Evolutionary conservation across 2,888 invertebrate species (phyloP).

Genomic region (Opisthograptis luteolata): DNA sequence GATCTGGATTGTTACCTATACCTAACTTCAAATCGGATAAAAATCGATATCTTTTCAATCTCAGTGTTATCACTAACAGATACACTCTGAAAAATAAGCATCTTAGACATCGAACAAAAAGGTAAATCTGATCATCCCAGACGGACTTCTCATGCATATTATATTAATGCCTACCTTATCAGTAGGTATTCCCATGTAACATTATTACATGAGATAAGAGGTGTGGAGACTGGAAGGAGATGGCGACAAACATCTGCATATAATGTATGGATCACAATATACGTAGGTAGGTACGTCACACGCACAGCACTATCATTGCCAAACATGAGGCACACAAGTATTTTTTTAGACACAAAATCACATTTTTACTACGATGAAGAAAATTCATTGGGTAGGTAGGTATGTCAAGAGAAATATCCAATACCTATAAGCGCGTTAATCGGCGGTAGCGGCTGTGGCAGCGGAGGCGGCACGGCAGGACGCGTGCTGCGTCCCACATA

Average conservation of each 20-base stretch:
- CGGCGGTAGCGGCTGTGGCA: constrained; percentile 71
- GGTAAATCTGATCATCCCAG: neutral
- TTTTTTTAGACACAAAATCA: constrained; percentile 1
- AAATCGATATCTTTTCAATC: no score
- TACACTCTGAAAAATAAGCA: no score
- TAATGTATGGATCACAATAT: neutral
- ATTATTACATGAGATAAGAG: neutral
- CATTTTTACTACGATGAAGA: constrained; percentile 1
- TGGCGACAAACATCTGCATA: constrained; percentile 14
- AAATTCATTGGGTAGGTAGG: no score
- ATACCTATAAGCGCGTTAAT: constrained; percentile 79
- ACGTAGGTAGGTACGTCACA: constrained; percentile 2
- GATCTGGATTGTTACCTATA: no score
- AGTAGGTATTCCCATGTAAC: constrained; percentile 8
- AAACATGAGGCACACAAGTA: neutral
- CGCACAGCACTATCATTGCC: constrained; percentile 8
- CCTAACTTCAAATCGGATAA: no score
- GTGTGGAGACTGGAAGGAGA: neutral
- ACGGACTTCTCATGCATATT: neutral
- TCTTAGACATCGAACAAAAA: no score
- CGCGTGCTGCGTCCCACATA: constrained; percentile 69
- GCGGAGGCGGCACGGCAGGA: constrained; percentile 73
- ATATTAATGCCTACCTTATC: neutral
- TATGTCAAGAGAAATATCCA: constrained; percentile 2
- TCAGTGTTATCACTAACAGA: no score